Percentiles rank a stretch among this genome's conserved stretches.
Conservation (phyloP, 37 sponge, comb jelly and placozoan genomes). For the Axinella damicornis region DNA sequence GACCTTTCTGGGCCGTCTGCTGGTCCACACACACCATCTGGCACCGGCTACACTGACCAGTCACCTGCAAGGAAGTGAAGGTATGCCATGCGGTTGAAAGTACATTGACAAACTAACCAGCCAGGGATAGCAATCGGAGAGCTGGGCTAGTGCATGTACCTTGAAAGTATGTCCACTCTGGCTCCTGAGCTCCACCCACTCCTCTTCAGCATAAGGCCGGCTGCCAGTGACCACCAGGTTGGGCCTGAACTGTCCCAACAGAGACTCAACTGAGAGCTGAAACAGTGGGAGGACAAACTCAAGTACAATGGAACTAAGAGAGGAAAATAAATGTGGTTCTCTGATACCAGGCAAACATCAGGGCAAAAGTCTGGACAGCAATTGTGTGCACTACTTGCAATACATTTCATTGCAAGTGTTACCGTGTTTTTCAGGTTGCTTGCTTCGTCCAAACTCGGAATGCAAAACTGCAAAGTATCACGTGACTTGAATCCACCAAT, state of each 20-base stretch:
- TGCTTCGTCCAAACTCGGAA: too few species aligned
- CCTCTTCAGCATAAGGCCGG: conserved; percentile 80
- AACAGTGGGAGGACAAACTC: not conserved
- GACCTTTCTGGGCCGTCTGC: conserved; percentile 33
- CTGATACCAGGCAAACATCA: too few species aligned
- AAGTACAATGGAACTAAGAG: too few species aligned
- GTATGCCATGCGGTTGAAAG: too few species aligned
- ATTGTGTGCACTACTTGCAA: too few species aligned
- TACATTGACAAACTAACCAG: not conserved
- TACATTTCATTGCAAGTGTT: too few species aligned
- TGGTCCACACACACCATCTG: conserved; percentile 85
- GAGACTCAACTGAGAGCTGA: not conserved
- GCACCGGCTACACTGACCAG: conserved; percentile 72
- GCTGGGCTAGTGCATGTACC: conserved; percentile 13
- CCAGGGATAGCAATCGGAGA: not conserved
- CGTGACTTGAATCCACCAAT: too few species aligned
- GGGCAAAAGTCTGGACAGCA: too few species aligned
- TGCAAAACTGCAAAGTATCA: too few species aligned
- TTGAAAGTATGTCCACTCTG: conserved; percentile 29
- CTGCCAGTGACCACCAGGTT: conserved; percentile 69
- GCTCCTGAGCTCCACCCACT: conserved; percentile 46
- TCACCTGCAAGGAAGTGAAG: conserved; percentile 30
- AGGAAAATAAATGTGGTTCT: too few species aligned
- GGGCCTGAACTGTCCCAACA: conserved; percentile 69
- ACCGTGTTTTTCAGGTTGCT: too few species aligned